Evolutionary conservation across 1,140 invertebrate genomes (phyloP).

Genomic region (Delia radicum): DNA sequence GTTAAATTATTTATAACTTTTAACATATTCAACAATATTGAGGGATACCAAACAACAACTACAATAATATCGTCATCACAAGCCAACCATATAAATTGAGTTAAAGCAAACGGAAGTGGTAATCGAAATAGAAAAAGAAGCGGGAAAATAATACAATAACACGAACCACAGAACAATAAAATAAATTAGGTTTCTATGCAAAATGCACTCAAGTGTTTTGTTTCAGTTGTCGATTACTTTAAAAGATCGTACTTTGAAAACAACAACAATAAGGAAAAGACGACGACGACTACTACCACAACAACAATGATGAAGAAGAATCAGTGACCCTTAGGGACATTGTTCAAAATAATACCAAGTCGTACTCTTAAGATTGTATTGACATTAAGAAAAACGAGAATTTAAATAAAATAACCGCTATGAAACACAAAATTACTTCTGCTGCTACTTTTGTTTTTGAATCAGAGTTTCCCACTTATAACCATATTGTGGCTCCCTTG

Average conservation of each 20-base stretch:
- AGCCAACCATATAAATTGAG: not conserved
- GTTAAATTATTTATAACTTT: too few species aligned
- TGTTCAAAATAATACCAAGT: not conserved
- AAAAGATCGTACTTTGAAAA: not conserved
- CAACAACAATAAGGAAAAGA: not conserved
- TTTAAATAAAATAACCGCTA: not conserved
- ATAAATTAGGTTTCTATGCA: constrained; percentile 3
- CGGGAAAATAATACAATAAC: not conserved
- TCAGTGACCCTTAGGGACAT: not conserved
- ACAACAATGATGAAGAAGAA: not conserved
- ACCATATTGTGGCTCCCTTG: too few species aligned
- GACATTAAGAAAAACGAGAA: not conserved
- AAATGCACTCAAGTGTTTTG: constrained; percentile 10
- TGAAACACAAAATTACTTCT: not conserved
- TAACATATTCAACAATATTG: too few species aligned
- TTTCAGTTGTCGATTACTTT: constrained; percentile 8
- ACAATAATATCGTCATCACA: too few species aligned
- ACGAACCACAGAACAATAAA: not conserved
- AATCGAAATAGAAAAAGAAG: not conserved
- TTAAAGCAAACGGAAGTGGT: not conserved
- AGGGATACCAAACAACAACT: too few species aligned
- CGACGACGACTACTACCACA: too few species aligned
- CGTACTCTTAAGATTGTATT: not conserved
- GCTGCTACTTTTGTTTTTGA: too few species aligned
- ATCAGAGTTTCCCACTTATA: too few species aligned